phyloP scores from a whole-genome alignment of 2,888 invertebrate species.

The Pyrocoelia pectoralis region DNA sequence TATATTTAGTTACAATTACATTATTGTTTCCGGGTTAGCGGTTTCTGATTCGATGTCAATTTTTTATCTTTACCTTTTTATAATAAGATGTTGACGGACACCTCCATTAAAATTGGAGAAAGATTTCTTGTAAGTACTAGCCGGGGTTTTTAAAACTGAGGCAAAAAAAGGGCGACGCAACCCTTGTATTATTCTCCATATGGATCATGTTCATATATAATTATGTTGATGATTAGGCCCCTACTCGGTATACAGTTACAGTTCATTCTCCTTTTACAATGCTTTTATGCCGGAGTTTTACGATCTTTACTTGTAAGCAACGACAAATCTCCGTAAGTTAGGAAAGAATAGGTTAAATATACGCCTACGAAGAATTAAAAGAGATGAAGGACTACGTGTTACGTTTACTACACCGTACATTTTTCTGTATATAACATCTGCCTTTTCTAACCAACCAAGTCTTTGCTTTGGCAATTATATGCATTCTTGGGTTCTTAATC shows the following conservation, averaged over 20 bases:
- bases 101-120: too few species aligned
- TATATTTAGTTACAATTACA: not conserved
- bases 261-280: constrained; percentile 52
- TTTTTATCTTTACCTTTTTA: too few species aligned
- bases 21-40: constrained; percentile 3
- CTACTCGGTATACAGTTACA: constrained; percentile 52
- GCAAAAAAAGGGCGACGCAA: constrained; percentile 9
- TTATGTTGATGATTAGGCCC: constrained; percentile 47
- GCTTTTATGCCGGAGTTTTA: constrained; percentile 41
- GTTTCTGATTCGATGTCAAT: too few species aligned
- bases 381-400: constrained; percentile 33
- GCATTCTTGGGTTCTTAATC: constrained; percentile 41
- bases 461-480: constrained; percentile 55
- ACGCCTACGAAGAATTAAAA: constrained; percentile 28
- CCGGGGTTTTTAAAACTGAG: not conserved
- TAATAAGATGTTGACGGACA: too few species aligned
- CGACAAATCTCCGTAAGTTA: constrained; percentile 21
- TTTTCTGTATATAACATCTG: constrained; percentile 55
- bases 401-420: constrained; percentile 21
- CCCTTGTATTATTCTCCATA: constrained; percentile 34
- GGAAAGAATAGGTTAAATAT: constrained; percentile 25
- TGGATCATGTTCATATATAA: constrained; percentile 47
- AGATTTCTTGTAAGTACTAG: not conserved
- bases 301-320: constrained; percentile 25
- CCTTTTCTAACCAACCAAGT: constrained; percentile 59